Percentiles rank a stretch among this genome's conserved stretches.
phyloP scores from a whole-genome alignment of 1,140 invertebrate species.

The Drosophila lacteicornis region DNA sequence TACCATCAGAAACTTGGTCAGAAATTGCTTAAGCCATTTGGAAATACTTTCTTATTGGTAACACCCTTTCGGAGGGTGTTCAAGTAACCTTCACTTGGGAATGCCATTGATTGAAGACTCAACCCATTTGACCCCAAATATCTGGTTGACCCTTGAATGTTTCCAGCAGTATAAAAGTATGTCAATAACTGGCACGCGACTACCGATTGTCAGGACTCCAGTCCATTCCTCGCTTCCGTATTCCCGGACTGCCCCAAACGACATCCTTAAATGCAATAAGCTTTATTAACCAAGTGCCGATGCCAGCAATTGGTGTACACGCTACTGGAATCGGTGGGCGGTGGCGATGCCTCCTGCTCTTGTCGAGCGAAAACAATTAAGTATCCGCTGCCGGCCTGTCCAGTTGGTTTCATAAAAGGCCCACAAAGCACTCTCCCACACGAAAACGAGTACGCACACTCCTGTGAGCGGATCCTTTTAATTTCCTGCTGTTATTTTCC shows the following conservation, averaged over 20 bases:
- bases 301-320: constrained; percentile 44
- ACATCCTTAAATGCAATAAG: constrained; percentile 54
- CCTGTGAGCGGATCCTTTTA: constrained; percentile 64
- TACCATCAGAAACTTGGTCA: background rate
- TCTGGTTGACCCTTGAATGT: constrained; percentile 19
- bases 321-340: constrained; percentile 14
- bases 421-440: constrained; percentile 12
- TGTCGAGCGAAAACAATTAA: constrained; percentile 63
- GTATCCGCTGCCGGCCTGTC: constrained; percentile 60
- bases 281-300: constrained; percentile 46
- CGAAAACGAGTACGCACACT: constrained; percentile 14
- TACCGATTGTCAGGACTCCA: constrained; percentile 20
- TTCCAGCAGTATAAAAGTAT: constrained; percentile 49
- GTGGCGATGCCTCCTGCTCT: constrained; percentile 6
- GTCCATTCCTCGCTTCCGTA: background rate
- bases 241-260: background rate
- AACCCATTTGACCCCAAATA: constrained; percentile 30
- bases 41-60: too few relatives aligned
- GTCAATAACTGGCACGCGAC: constrained; percentile 68
- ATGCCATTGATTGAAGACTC: constrained; percentile 4
- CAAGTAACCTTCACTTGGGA: background rate
- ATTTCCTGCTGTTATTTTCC: constrained; percentile 81
- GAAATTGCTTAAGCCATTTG: too few relatives aligned
- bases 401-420: constrained; percentile 63
- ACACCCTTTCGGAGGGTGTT: too few relatives aligned